Base-by-base conservation (phyloP, 2,113 vertebrate genomes). In the Taurulus bubalis region DNA sequence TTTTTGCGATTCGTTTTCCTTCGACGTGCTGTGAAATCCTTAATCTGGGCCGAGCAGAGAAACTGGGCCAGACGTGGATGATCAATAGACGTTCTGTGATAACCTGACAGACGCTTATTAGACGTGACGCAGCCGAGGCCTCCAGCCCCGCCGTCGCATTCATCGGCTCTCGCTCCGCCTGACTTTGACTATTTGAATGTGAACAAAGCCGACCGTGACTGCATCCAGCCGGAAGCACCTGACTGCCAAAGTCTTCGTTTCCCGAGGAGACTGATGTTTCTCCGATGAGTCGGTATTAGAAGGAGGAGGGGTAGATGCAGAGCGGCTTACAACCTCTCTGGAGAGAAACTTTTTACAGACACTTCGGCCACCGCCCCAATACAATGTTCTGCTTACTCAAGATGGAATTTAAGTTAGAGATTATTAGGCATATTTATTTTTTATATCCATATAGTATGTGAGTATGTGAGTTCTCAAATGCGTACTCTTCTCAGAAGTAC, bases 41-140 rank as follows among this genome's bases (percentile, higher is more conserved):
- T 55, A 76, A 83, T 83, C 72, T 71, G 72, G 68, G 65, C 63
- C 9, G n/a, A 79, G 49, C 32, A n/a, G 28, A 47, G 74, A 85
- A 84, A 78, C 69, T 77, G 69, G 85, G 82, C 69, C 77, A 86
- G 65, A 84, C 90, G 84, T 75, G 82, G 74, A 87, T 77, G 79
- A 90, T 90, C 89, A 82, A 82, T 83, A 72, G 87, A 72, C 60
- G 55, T 79, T 59, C 15, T 66, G 36, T 56, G 71, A 84, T 82
- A 82, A 82, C 59, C 67, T 79, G 82, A 87, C 78, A 76, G 75
- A 69, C 62, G 75, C 71, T 58, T 82, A 88, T 88, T 75, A 60
- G 74, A 79, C 26, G 16, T 85, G 87, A 84, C 66, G 58, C 66
- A 49, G 64, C 67, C 67, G 71, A 72, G 80, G 84, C 89, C 87